Base-by-base conservation (phyloP, 2,888 invertebrate species). In the Magallana nippona region DNA sequence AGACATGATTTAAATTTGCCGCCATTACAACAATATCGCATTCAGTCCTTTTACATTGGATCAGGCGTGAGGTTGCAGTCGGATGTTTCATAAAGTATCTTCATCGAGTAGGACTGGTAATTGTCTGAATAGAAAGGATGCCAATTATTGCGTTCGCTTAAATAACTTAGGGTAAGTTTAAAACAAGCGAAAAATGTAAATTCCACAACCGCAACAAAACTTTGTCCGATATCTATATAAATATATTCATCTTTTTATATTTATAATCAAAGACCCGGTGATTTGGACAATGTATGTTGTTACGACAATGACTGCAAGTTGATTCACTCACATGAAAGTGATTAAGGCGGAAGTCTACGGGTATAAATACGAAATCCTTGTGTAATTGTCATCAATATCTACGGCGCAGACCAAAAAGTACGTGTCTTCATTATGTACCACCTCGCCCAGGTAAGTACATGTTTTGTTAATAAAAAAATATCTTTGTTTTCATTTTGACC, bases 1-100 rank as follows among this genome's bases (percentile, higher is more conserved):
- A 58, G 17, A 0, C 17, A 17, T 0, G 84, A 84, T 13, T 22
- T 8, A 3, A 32, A 56, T 2, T 58, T 55, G 5, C 55, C n/a
- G 15, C 17, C 57, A 3, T 44, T 82, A 1, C 13, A 56, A 17
- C 10, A 19, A 17, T 10, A 32, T 5, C 15, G 58, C 11, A 58
- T 80, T n/a, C 56, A 27, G 84, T 82, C 84, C 84, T 11, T 84
- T 82, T 55, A 79, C 71, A 13, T 11, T 79, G 22, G 71, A 84
- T 8, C 82, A 79, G 15, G 80, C 13, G 44, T 77, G 0, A 79
- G 82, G 55, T 84, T 77, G 55, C 32, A 71, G n/a, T 19, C 57
- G 1, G 84, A 84, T 15, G 2, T 44, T 60, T 15, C n/a, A 55
- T 32, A 2, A 32, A 32, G 32, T 32, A 3, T 32, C 5, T 32